Conservation (phyloP, 2,113 vertebrate species). For the Chaetodon trifascialis region DNA sequence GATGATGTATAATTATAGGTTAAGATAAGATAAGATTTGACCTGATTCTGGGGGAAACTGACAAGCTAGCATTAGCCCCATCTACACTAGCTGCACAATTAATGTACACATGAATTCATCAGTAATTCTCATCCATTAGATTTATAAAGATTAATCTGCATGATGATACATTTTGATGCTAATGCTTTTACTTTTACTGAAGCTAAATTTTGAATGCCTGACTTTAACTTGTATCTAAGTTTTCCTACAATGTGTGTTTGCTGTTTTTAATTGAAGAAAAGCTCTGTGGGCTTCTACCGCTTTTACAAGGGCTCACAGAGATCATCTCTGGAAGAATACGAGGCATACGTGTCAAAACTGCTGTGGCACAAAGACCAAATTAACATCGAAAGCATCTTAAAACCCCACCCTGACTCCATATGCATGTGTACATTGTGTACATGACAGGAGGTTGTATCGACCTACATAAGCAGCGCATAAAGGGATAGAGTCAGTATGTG, state of each 20-base stretch:
- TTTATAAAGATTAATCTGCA: too few species aligned
- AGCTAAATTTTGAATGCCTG: too few species aligned
- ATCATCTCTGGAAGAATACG: background rate
- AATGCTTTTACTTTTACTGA: too few species aligned
- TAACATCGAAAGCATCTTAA: background rate
- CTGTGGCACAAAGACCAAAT: background rate
- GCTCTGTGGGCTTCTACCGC: background rate
- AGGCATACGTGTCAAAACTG: background rate
- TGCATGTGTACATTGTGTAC: background rate
- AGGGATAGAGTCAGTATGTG: conserved; percentile 9
- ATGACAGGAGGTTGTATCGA: conserved; percentile 27
- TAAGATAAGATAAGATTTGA: background rate
- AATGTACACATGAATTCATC: background rate
- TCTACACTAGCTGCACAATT: background rate
- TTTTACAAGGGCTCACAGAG: background rate
- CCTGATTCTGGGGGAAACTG: background rate
- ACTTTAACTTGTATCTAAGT: too few species aligned
- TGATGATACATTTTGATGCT: too few species aligned
- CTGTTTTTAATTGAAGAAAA: background rate
- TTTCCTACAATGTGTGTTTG: background rate
- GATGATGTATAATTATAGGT: background rate
- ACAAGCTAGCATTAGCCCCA: background rate
- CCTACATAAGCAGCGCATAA: conserved; percentile 48
- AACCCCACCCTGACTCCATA: background rate
- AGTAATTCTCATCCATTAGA: background rate